Evolutionary conservation across 2,113 vertebrate species (phyloP).

Genomic region (Progne subis): DNA sequence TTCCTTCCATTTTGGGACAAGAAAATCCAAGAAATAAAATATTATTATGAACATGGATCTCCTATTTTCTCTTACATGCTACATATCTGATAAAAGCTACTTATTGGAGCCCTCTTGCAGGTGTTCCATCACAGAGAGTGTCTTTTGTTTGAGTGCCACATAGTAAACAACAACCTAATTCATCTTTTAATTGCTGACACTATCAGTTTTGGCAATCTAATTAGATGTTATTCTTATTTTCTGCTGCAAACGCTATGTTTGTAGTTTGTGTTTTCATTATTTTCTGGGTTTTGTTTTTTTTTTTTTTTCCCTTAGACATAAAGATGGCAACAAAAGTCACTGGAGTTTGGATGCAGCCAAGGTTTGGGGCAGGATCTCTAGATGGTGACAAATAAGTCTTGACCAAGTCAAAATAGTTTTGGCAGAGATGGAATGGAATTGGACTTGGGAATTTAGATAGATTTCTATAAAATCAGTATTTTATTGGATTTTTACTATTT

Average conservation of each 20-base stretch:
- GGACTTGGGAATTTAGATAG: neutral
- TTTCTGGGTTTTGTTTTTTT: neutral
- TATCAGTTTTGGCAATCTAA: neutral
- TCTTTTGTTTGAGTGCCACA: neutral
- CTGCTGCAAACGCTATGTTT: neutral
- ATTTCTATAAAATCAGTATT: neutral
- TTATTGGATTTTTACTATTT: neutral
- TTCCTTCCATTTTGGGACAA: neutral
- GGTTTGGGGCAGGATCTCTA: neutral
- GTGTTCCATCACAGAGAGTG: neutral
- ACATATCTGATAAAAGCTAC: neutral
- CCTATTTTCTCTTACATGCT: neutral
- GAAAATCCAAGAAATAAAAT: neutral
- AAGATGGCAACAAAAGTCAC: conserved; percentile 75
- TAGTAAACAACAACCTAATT: neutral
- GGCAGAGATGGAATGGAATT: neutral
- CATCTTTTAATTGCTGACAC: neutral
- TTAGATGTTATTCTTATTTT: neutral
- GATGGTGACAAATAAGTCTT: neutral
- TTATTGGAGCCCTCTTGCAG: neutral
- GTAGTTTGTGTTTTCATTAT: neutral
- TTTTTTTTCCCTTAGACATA: conserved; percentile 62
- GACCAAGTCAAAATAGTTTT: neutral
- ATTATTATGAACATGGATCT: neutral
- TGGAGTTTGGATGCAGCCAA: conserved; percentile 74